Conservation (phyloP, 1,140 invertebrate species). For the Mya arenaria region DNA sequence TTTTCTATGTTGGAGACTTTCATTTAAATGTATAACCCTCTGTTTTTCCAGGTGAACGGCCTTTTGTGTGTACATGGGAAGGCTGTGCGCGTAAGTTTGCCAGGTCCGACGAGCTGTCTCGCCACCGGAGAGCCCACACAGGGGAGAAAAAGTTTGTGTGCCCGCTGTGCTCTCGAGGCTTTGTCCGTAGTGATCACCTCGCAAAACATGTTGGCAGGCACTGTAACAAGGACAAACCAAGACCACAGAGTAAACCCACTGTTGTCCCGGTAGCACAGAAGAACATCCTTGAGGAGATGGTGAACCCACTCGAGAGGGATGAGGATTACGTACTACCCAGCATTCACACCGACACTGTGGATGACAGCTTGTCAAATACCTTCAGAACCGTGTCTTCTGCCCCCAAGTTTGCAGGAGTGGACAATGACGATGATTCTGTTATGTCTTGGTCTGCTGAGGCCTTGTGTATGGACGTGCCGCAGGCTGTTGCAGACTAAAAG, state of each 20-base stretch:
- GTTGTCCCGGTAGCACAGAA: not conserved
- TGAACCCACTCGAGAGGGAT: not conserved
- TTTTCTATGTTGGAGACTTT: too few relatives aligned
- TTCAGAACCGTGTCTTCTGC: not conserved
- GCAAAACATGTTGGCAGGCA: constrained; percentile 71
- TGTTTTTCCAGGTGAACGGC: constrained; percentile 73
- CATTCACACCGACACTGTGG: not conserved
- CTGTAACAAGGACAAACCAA: constrained; percentile 12
- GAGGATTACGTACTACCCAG: not conserved
- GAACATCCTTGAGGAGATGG: not conserved
- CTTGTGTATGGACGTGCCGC: constrained; percentile 41
- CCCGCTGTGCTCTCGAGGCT: constrained; percentile 90
- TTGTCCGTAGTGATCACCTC: constrained; percentile 89
- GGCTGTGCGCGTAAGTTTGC: constrained; percentile 94
- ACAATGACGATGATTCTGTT: constrained; percentile 1
- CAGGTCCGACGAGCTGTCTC: constrained; percentile 95
- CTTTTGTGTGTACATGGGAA: constrained; percentile 88
- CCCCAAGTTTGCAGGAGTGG: not conserved
- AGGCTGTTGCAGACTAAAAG: too few relatives aligned
- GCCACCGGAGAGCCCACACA: constrained; percentile 87
- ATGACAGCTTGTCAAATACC: not conserved
- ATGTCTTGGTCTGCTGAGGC: constrained; percentile 46
- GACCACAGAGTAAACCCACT: not conserved
- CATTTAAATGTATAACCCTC: too few relatives aligned
- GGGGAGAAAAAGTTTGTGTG: constrained; percentile 87